phyloP scores from a whole-genome alignment of 2,888 invertebrate genomes.

The Amiota mariae region DNA sequence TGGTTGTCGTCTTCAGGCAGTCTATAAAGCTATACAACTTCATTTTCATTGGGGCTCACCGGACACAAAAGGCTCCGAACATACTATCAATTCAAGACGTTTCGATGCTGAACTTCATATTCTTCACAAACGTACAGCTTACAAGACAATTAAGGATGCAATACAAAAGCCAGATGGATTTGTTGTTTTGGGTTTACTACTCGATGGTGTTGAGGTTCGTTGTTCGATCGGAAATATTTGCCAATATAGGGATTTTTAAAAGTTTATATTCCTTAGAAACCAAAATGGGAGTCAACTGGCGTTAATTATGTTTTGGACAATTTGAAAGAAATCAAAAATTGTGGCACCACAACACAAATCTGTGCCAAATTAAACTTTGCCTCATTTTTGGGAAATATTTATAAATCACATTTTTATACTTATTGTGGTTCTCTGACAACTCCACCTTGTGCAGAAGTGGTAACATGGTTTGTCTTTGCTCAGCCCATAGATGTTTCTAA shows the following conservation, averaged over 20 bases:
- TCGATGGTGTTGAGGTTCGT: constrained; percentile 40
- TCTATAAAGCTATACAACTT: constrained; percentile 48
- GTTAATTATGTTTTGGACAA: constrained; percentile 41
- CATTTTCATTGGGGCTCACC: constrained; percentile 59
- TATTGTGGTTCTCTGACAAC: constrained; percentile 54
- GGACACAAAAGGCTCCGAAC: constrained; percentile 48
- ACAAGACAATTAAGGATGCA: constrained; percentile 41
- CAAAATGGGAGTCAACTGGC: constrained; percentile 15
- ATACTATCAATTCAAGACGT: constrained; percentile 39
- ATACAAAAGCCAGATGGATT: constrained; percentile 47
- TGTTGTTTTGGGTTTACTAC: constrained; percentile 50
- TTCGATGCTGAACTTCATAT: constrained; percentile 55
- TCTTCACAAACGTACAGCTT: constrained; percentile 52
- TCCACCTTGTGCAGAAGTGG: constrained; percentile 54
- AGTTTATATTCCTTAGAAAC: background rate
- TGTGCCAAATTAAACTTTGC: background rate
- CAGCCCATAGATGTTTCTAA: constrained; percentile 46
- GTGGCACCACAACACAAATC: background rate
- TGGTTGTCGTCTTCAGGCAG: constrained; percentile 41
- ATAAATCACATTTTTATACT: constrained; percentile 31
- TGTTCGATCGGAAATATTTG: background rate
- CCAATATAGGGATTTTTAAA: background rate
- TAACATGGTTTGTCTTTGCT: constrained; percentile 54
- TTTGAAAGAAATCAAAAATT: constrained; percentile 34
- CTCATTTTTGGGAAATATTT: background rate